Base-by-base conservation (phyloP, 1,140 invertebrate genomes). In the Thalassaphorura encarpata region DNA sequence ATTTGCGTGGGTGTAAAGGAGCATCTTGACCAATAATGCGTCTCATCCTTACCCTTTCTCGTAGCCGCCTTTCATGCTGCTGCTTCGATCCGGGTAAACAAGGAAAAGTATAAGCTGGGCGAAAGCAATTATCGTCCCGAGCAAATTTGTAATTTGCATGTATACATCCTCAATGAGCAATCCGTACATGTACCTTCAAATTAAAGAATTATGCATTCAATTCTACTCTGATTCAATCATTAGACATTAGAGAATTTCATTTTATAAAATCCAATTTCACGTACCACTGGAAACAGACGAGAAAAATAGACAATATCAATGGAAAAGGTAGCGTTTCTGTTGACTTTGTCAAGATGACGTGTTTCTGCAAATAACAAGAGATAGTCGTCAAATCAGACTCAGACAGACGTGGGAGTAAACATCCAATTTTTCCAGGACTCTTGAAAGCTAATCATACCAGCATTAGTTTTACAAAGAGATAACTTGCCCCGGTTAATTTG, bases 241-340 rank as follows among this genome's bases (percentile, higher is more conserved):
- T n/a, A n/a, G n/a, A n/a, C n/a, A n/a, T n/a, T n/a, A n/a, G n/a
- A n/a, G n/a, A n/a, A n/a, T n/a, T n/a, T n/a, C n/a, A n/a, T n/a
- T n/a, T n/a, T n/a, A n/a, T n/a, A n/a, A n/a, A n/a, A n/a, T n/a
- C n/a, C n/a, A n/a, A n/a, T n/a, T n/a, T n/a, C n/a, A n/a, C n/a
- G n/a, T n/a, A n/a, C 86, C 86, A 89, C 60, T 86, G 78, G 27
- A 76, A 71, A 28, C 80, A 82, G 2, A 87, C 83, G 45, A 86
- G 71, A 66, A 87, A 83, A 28, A 83, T 83, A 60, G 80, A 77
- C 19, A 84, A 68, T 69, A 89, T 88, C 57, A 88, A 75, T 18
- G 84, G 81, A 69, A 85, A 85, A 57, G 86, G 86, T 63, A 88
- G 75, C 70, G 79, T 82, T 57, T 88, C 85, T 3, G 83, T 81